Evolutionary conservation across 2,113 vertebrate species (phyloP).

Genomic region (Oxyruncus cristatus): DNA sequence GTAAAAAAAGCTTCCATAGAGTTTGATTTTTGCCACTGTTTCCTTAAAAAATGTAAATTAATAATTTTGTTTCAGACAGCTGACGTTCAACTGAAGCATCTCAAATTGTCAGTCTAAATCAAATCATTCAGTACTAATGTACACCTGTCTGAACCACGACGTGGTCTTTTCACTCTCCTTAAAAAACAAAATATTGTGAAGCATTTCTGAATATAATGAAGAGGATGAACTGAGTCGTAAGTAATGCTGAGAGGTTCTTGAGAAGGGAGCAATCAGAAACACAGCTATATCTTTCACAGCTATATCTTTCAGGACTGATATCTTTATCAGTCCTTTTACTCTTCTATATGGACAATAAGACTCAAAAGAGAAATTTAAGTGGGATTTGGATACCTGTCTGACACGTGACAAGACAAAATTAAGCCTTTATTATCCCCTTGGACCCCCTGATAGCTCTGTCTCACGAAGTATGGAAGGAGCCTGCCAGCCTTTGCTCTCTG

Average conservation of each 20-base stretch:
- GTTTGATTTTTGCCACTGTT: not conserved
- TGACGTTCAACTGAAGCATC: not conserved
- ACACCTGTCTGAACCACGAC: not conserved
- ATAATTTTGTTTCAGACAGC: not conserved
- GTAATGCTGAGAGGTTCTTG: not conserved
- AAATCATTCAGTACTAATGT: not conserved
- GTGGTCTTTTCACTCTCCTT: not conserved
- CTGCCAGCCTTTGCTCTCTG: not conserved
- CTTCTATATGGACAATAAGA: not conserved
- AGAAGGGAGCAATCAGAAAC: not conserved
- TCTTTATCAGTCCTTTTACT: not conserved
- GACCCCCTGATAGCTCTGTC: not conserved
- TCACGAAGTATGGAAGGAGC: not conserved
- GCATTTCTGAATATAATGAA: not conserved
- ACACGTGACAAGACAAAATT: not conserved
- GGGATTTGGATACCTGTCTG: not conserved
- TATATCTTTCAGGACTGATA: no score
- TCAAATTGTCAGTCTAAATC: not conserved
- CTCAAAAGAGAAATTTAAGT: not conserved
- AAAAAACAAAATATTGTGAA: not conserved
- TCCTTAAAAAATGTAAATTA: not conserved
- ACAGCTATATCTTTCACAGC: not conserved
- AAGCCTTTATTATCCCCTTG: not conserved
- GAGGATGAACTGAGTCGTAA: not conserved
- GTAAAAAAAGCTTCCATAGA: not conserved